Evolutionary conservation across 2,113 vertebrate species (phyloP), one percentile per base, ranked within the genome.

Genomic region (Dolichotis patagonum): DNA sequence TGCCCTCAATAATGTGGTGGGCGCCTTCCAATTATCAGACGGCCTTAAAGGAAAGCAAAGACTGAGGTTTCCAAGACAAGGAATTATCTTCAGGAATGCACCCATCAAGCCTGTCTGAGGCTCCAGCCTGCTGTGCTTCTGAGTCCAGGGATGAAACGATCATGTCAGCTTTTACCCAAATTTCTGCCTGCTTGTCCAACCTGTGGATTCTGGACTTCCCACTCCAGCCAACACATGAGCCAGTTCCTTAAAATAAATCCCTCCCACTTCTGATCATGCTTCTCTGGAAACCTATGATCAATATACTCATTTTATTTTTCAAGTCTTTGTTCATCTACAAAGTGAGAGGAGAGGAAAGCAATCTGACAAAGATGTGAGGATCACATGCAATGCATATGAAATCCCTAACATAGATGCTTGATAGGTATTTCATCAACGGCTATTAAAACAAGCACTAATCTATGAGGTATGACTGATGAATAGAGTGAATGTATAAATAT

Each of bases 241-340:
- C 62, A 38, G 38, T 77, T 67, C 52, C 24, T 56, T 92, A 63
- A 88, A 69, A 71, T 46, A 63, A 75, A 54, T 46, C 4, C 46
- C 63, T 49, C 80, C 60, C 63, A 30, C 49, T 65, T 22, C 26
- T 84, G n/a, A 30, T 20, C 83, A 19, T 58, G 2, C 86, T 69
- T 87, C 32, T 84, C 69, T 52, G 52, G 65, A 94, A 65, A 81
- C 75, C 46, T 41, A 38, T 62, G 52, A 63, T 17, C 1, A 38
- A 56, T 1, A 13, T 3, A 58, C 20, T 49, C 9, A 30, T 32
- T 83, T 54, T 28, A 43, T 38, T 60, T 92, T 69, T 90, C 41
- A 80, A 85, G 41, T 10, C 62, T 96, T 93, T 93, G 43, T 75
- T 92, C 63, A 43, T 54, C 58, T 91, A 43, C 58, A 84, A 75